Conservation (phyloP, 2,113 vertebrate species). For the Atractosteus spatula region DNA sequence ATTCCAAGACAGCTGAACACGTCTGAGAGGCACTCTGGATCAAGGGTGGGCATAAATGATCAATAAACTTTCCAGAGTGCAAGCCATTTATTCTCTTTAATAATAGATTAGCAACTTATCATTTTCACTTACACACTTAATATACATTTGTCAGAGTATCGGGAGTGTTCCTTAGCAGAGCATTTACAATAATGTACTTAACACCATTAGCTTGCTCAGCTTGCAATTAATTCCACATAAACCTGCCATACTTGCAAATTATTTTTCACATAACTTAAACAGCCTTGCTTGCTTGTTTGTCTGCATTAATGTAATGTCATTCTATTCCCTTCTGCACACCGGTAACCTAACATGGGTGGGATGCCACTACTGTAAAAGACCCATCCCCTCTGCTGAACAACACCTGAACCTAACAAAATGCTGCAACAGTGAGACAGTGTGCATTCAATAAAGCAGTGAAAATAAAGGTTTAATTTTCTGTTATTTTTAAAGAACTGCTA, state of each 20-base stretch:
- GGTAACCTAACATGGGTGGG: too few relatives aligned
- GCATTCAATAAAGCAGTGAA: too few relatives aligned
- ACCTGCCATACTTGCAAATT: constrained; percentile 52
- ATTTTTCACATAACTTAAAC: constrained; percentile 53
- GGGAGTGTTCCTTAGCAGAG: constrained; percentile 59
- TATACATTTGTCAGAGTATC: constrained; percentile 61
- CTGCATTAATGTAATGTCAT: constrained; percentile 34
- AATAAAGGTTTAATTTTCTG: too few relatives aligned
- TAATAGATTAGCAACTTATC: constrained; percentile 69
- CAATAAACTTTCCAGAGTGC: constrained; percentile 55
- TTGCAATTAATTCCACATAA: constrained; percentile 65
- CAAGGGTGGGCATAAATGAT: constrained; percentile 36
- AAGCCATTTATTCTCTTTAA: constrained; percentile 68
- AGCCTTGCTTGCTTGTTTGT: constrained; percentile 41
- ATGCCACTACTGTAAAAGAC: too few relatives aligned
- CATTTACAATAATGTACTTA: constrained; percentile 60
- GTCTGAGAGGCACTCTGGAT: constrained; percentile 46
- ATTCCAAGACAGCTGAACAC: constrained; percentile 46
- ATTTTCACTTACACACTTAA: constrained; percentile 64
- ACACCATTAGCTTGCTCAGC: constrained; percentile 59
- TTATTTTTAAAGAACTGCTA: too few relatives aligned
- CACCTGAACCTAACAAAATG: too few relatives aligned
- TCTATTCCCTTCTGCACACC: background rate
- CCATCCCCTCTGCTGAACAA: too few relatives aligned
- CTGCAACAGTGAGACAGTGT: too few relatives aligned